Conservation (phyloP, 1,140 invertebrate genomes). For the Drosophila obscura region DNA sequence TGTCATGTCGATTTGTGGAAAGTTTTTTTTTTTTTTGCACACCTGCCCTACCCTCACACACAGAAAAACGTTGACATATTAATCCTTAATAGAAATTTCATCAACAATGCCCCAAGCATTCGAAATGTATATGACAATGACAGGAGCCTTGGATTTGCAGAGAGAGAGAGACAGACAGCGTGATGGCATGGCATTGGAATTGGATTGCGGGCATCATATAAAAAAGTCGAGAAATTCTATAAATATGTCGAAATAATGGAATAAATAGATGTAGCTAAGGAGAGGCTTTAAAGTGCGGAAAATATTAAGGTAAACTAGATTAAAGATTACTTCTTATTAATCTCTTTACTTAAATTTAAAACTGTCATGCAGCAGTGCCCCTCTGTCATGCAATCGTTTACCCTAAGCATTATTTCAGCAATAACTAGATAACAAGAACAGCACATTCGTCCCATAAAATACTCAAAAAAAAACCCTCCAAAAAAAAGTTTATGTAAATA, state of each 20-base stretch:
- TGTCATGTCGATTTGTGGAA: constrained; percentile 66
- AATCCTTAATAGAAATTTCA: constrained; percentile 80
- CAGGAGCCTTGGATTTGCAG: constrained; percentile 16
- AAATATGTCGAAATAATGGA: background rate
- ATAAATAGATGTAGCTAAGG: too few species aligned
- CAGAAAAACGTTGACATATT: constrained; percentile 72
- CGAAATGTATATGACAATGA: constrained; percentile 39
- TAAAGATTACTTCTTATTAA: too few species aligned
- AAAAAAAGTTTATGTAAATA: constrained; percentile 3
- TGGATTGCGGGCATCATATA: background rate
- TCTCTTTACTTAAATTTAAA: too few species aligned
- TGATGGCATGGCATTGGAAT: background rate
- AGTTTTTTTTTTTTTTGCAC: constrained; percentile 43
- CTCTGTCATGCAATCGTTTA: too few species aligned
- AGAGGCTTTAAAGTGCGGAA: too few species aligned
- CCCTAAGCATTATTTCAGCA: too few species aligned
- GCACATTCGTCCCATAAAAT: background rate
- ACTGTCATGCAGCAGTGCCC: too few species aligned
- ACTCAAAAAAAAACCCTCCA: background rate
- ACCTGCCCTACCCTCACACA: constrained; percentile 39
- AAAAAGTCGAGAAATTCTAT: background rate
- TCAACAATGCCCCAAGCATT: constrained; percentile 40
- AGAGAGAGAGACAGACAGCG: constrained; percentile 5
- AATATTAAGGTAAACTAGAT: too few species aligned
- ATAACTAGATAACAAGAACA: background rate